Base-by-base conservation (phyloP, 2,888 invertebrate genomes). In the Heteromyza rotundicornis region DNA sequence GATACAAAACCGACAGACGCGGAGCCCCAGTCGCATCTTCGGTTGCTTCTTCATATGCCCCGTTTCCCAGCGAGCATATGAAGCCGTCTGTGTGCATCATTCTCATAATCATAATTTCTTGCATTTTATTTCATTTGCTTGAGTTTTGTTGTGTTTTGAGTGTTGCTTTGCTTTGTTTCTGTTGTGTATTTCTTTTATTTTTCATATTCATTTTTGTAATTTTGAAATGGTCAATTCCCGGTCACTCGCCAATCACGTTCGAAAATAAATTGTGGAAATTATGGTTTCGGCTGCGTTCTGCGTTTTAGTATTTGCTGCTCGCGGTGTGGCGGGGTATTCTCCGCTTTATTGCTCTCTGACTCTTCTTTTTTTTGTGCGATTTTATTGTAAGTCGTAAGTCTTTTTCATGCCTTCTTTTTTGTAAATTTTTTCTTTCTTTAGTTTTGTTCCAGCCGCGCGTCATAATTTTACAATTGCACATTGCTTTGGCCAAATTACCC, bases 221-320 rank as follows among this genome's bases (percentile, higher is more conserved):
- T 19, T 47, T 20, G 20, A 47, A 47, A 47, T 47, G 47, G 47
- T 47, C 47, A 47, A 47, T 47, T 47, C 47, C 47, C 47, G 47
- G 19, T 20, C 27, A n/a, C 51, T 36, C 17, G 16, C 36, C 77
- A 77, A 77, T 77, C 79, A 80, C 80, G 79, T 80, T 80, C 80
- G 78, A 78, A 79, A 81, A 82, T 82, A 82, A 82, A 82, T 82
- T 82, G 81, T 81, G 76, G 74, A 81, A 82, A 82, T 82, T 81
- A 81, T 82, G 79, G 77, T 78, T 78, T 76, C 74, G 71, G 64
- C 70, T 67, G 68, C 68, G 65, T 68, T 68, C 68, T 62, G 65
- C 60, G 65, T 59, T 65, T 68, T 64, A 64, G 66, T 68, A 59
- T 64, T 67, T n/a, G n/a, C 8, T 40, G 40, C n/a, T 40, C 32